A percentile compares a stretch with the other conserved stretches of the same genome.
Conservation (phyloP, 2,888 invertebrate genomes). For the Sepiola atlantica region DNA sequence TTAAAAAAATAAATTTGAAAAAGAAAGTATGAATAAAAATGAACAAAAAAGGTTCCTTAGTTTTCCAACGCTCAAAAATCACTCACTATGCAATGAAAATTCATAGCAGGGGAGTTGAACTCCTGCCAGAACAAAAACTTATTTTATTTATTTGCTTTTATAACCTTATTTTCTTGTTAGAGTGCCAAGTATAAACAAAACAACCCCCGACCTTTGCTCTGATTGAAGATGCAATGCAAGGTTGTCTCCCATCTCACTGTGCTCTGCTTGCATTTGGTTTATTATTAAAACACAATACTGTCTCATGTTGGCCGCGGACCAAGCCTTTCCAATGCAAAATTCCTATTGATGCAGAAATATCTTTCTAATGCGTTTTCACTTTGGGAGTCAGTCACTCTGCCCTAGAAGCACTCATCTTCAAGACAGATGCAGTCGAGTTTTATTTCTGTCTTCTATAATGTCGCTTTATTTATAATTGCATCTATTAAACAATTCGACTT, state of each 20-base stretch:
- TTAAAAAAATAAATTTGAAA: background rate
- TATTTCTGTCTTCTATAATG: background rate
- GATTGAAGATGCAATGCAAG: background rate
- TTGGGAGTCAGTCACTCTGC: constrained; percentile 19
- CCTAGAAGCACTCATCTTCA: background rate
- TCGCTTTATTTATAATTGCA: background rate
- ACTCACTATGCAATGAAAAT: background rate
- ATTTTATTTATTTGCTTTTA: background rate
- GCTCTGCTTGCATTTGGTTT: background rate
- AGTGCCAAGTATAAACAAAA: background rate
- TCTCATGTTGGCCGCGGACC: background rate
- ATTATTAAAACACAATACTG: constrained; percentile 32
- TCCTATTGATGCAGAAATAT: constrained; percentile 19
- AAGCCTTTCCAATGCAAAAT: constrained; percentile 32
- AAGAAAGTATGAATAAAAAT: background rate
- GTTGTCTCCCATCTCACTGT: background rate
- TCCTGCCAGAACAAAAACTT: background rate
- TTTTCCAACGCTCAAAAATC: background rate
- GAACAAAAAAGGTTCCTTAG: background rate
- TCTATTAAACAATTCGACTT: background rate
- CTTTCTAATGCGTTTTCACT: constrained; percentile 6
- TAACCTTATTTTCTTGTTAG: background rate
- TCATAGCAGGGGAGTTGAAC: background rate
- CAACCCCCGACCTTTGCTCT: background rate
- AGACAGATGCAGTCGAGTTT: background rate